Evolutionary conservation across 2,797 vertebrate species (phyloP), one percentile per base, ranked within the genome.

Genomic region (Sebastolobus alascanus): DNA sequence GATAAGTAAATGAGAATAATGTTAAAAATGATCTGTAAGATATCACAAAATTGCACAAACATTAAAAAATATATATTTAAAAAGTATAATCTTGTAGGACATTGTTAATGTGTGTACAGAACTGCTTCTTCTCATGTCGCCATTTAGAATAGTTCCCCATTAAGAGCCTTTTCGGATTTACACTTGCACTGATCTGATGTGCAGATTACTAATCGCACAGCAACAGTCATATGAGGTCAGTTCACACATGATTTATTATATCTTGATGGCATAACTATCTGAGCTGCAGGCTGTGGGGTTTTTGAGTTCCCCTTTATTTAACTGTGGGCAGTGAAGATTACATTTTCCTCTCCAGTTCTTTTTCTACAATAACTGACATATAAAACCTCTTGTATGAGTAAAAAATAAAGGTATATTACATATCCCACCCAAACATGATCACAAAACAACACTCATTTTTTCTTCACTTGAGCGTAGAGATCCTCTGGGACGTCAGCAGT

Each of bases 401-500:
- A 43, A 55, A 5, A 37, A 4, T 16, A 13, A 46, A 1, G 14
- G 40, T 20, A 38, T 13, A 11, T n/a, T 20, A 63, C n/a, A 6
- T 60, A 18, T 63, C 4, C 8, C 8, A 22, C 16, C 3, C 5
- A 29, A 50, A 13, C 25, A 13, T 38, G 18, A 58, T 25, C 9
- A 25, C 14, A 29, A 55, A 54, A 25, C 29, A 8, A 4, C 3
- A 1, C 11, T 82, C 25, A 84, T 2, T 59, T 52, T 8, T 50
- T 84, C 50, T 75, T 81, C 4, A 85, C 75, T 46, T 75, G 35
- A 43, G 86, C 71, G 5, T 90, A 84, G 64, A 87, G n/a, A 3
- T 56, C 61, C 59, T 84, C 76, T 64, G 52, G 29, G 18, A 16
- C n/a, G 4, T 38, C 35, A 29, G 9, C 31, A 7, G 40, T 72